Evolutionary conservation across 2,113 vertebrate genomes (phyloP), one percentile per base, ranked within the genome.

Genomic region (Serilophus lunatus): DNA sequence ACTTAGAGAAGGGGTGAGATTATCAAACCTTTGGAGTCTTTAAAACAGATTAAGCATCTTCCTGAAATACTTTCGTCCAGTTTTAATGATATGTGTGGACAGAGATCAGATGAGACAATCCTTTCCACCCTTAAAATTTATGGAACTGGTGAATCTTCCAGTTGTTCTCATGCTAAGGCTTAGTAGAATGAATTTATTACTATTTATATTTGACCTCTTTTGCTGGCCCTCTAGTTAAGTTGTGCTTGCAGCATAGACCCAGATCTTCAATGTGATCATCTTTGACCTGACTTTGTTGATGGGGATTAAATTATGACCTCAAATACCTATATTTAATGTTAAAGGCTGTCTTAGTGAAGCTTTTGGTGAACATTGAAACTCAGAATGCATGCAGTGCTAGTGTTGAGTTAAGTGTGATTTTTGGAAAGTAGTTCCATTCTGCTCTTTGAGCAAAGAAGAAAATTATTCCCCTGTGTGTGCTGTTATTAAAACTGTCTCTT

Each of bases 401-500:
- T 3, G 2, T 85, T 53, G 40, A 93, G 35, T n/a, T 69, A 61
- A 84, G 12, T 45, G 45, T 1, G 17, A 14, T 91, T 86, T 94
- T 90, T 53, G 6, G 57, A 65, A 84, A 90, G 63, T 90, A 77
- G 49, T 90, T 91, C 69, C 74, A 38, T 77, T 90, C 82, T 92
- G 68, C 68, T 93, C 84, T 95, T 94, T 65, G 70, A 79, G 70
- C 77, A 91, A 92, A 93, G 94, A 91, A 84, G 74, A 91, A 86
- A 91, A 92, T 96, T 50, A 95, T 93, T 91, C 87, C 75, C 49
- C 18, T 3, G 40, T 44, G 89, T 92, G 65, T 82, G 72, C 87
- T 92, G 84, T 93, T 97, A 95, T 91, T 96, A 94, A 94, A 96
- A 86, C 90, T 94, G 89, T 94, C 95, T 91, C 89, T 88, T 82